Evolutionary conservation across 2,888 invertebrate genomes (phyloP), one percentile per base, ranked within the genome.

Genomic region (Torymus aiolomorphi): DNA sequence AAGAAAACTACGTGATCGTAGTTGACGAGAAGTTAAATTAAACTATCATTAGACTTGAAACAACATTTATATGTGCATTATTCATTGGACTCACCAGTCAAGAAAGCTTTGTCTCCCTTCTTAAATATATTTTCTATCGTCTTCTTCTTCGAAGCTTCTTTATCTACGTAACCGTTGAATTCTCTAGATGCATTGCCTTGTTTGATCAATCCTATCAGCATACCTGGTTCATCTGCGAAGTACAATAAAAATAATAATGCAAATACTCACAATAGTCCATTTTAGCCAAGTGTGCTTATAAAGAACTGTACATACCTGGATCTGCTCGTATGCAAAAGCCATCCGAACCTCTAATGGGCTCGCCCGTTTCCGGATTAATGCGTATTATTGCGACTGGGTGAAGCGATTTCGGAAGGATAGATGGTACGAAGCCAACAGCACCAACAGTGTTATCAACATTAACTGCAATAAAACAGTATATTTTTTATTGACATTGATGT

Each of bases 361-460:
- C 97, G 0, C 97, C 97, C 0, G 96, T 97, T 20, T 94, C 93
- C 69, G 94, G 95, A 91, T 99, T 94, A 1, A 98, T 96, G 88
- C 94, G 95, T 84, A 99, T 96, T 82, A 99, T 94, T 1, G 97
- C 96, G 62, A 98, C 97, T 0, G 99, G 98, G 90, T 98, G 98
- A 62, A 98, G 92, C 62, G 89, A 90, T 61, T 92, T 85, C 31
- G 91, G 91, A 76, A 91, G 81, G 78, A 90, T 88, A n/a, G 88
- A 87, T 51, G 93, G 93, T 61, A 93, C 90, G 87, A 94, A 95
- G 13, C 95, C 95, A 77, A 94, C 93, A n/a, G 94, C 93, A 20
- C 94, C 95, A 20, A 93, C 90, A 82, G 91, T 92, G 86, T 93
- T 94, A 87, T 94, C 93, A 76, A 92, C 92, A 88, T 95, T 95